Conservation (phyloP, 2,888 invertebrate species). For the Dasysyrphus tricinctus region DNA sequence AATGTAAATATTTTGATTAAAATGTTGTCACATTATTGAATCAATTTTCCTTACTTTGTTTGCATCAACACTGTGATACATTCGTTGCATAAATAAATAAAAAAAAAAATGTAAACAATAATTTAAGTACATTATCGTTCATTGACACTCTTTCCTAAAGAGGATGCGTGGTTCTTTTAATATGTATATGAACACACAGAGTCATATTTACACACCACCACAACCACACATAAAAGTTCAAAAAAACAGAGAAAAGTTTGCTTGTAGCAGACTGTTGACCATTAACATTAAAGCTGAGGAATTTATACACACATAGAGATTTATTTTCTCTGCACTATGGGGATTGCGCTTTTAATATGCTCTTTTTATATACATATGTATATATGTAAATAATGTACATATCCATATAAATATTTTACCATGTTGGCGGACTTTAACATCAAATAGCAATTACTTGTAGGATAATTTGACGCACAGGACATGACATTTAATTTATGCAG, state of each 20-base stretch:
- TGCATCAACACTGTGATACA: background rate
- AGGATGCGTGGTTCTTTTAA: slow-evolving; percentile 13
- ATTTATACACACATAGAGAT: slow-evolving; percentile 8
- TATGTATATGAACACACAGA: background rate
- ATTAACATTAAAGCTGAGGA: slow-evolving; percentile 44
- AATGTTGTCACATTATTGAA: slow-evolving; percentile 23
- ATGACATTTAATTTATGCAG: slow-evolving; percentile 75
- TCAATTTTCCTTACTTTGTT: background rate
- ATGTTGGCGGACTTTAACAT: slow-evolving; percentile 18
- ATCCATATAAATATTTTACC: slow-evolving; percentile 1
- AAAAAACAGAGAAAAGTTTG: background rate
- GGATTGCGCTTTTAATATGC: background rate
- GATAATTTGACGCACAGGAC: slow-evolving; percentile 73
- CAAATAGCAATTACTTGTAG: slow-evolving; percentile 63
- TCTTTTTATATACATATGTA: background rate
- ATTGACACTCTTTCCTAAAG: slow-evolving; percentile 41
- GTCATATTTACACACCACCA: background rate
- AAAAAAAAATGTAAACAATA: slow-evolving; percentile 58
- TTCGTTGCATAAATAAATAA: slow-evolving; percentile 9
- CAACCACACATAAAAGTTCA: background rate
- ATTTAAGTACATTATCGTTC: slow-evolving; percentile 60
- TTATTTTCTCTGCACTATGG: slow-evolving; percentile 12
- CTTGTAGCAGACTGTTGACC: slow-evolving; percentile 41
- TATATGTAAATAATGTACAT: background rate
- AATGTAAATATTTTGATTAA: slow-evolving; percentile 43